Conservation (phyloP, 2,888 invertebrate genomes). For the Mycalesis mineus region DNA sequence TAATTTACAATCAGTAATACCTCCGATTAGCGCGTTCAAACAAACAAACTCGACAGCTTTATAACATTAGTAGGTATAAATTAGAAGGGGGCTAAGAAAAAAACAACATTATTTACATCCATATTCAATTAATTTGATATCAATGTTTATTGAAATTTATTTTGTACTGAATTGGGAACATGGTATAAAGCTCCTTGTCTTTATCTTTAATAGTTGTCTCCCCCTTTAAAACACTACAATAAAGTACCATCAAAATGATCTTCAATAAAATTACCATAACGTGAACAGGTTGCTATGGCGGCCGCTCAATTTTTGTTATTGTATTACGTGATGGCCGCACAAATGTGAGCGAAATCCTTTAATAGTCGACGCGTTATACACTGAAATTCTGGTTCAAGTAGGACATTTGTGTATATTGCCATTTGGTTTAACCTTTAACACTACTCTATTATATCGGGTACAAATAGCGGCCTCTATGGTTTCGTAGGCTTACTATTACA, state of each 20-base stretch:
- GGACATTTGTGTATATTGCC: slow-evolving; percentile 23
- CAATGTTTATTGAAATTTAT: too few relatives aligned
- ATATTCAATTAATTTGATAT: too few relatives aligned
- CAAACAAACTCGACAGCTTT: too few relatives aligned
- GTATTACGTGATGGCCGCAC: slow-evolving; percentile 38
- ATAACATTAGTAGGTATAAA: too few relatives aligned
- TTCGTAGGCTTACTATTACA: neutral
- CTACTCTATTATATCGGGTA: neutral
- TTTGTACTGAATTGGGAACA: too few relatives aligned
- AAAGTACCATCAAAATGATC: slow-evolving; percentile 17
- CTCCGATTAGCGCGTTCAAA: too few relatives aligned
- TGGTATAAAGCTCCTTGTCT: too few relatives aligned
- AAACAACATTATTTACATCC: too few relatives aligned
- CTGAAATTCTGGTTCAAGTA: slow-evolving; percentile 11
- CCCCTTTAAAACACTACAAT: neutral
- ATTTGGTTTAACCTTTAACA: neutral
- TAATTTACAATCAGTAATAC: too few relatives aligned
- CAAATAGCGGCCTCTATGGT: neutral
- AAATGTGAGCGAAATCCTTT: slow-evolving; percentile 46
- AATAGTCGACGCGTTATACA: slow-evolving; percentile 35
- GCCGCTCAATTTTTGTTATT: slow-evolving; percentile 42
- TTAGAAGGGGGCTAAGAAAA: too few relatives aligned
- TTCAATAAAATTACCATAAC: slow-evolving; percentile 62
- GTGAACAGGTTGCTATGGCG: slow-evolving; percentile 44
- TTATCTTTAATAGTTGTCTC: neutral